Evolutionary conservation across 2,888 invertebrate species (phyloP).

Genomic region (Thera britannica): DNA sequence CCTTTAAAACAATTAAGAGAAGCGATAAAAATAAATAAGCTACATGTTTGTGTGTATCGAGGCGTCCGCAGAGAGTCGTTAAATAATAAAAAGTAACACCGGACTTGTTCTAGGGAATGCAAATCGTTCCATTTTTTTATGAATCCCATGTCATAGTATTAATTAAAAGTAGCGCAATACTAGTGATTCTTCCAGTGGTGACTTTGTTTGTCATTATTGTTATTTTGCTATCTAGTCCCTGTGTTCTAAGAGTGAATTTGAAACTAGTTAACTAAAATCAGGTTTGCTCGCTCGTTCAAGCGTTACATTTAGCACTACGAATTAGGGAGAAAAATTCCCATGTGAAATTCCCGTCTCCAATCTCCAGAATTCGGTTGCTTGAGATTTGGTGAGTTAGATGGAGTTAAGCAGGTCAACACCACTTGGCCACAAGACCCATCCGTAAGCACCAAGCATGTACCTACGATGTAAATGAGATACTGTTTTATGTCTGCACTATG

Average conservation of each 20-base stretch:
- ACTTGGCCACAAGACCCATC: background rate
- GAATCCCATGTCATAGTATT: background rate
- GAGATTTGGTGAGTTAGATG: too few species aligned
- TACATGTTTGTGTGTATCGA: conserved; percentile 20
- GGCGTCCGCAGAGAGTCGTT: conserved; percentile 21
- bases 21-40: conserved; percentile 30
- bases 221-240: too few species aligned
- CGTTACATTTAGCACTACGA: too few species aligned
- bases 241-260: too few species aligned
- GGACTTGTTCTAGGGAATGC: conserved; percentile 28
- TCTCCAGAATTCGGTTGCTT: too few species aligned
- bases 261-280: too few species aligned
- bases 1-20: conserved; percentile 26
- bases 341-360: too few species aligned
- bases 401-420: background rate
- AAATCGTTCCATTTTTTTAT: conserved; percentile 14
- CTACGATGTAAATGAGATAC: background rate
- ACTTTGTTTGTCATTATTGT: too few species aligned
- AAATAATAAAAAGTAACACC: conserved; percentile 26
- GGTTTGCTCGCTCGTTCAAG: too few species aligned
- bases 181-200: background rate
- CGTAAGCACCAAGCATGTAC: background rate
- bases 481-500: background rate
- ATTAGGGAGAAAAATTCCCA: too few species aligned
- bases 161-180: conserved; percentile 4